Evolutionary conservation across 2,113 vertebrate genomes (phyloP), one percentile per base, ranked within the genome.

Genomic region (Nycticorax nycticorax): DNA sequence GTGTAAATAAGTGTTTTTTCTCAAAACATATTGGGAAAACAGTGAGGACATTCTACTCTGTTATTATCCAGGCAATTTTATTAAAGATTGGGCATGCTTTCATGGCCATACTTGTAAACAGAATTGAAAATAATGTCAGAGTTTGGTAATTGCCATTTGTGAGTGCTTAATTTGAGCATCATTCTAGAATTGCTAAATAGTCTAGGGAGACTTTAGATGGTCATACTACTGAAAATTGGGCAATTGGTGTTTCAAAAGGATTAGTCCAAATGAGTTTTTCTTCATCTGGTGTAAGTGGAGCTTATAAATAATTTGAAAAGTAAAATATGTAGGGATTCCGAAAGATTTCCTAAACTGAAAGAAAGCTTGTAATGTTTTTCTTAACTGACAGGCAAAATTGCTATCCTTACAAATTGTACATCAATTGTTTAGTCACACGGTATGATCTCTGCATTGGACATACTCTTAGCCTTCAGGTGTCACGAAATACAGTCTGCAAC

Each of bases 351-450:
- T 9, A 55, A 74, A 71, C 27, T 47, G 24, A 77, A 71, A 55
- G 33, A 41, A 80, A 20, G 8, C 28, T 92, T 90, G 24, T 41
- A 69, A 28, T 47, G 24, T 33, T 63, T 67, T 55, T 52, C 76
- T 73, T 69, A 85, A 85, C 62, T 93, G 75, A 79, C 68, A 94
- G 55, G 53, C 57, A 94, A 76, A 97, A 95, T 91, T 82, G n/a
- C 52, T 57, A 4, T 82, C 55, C 39, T 94, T 88, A 73, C 67
- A 80, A 93, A 84, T 91, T 35, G 43, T 62, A 47, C 57, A 94
- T 73, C 68, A 90, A 2, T 68, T 87, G 52, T 82, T 66, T 79
- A 47, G 87, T 14, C 82, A 68, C 37, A 50, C 1, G 0, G 9
- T 69, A 14, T 1, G 1, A 52, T 87, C 39, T 43, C 17, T 24